Conservation (phyloP, 2,113 vertebrate species). For the Megaleporinus macrocephalus region DNA sequence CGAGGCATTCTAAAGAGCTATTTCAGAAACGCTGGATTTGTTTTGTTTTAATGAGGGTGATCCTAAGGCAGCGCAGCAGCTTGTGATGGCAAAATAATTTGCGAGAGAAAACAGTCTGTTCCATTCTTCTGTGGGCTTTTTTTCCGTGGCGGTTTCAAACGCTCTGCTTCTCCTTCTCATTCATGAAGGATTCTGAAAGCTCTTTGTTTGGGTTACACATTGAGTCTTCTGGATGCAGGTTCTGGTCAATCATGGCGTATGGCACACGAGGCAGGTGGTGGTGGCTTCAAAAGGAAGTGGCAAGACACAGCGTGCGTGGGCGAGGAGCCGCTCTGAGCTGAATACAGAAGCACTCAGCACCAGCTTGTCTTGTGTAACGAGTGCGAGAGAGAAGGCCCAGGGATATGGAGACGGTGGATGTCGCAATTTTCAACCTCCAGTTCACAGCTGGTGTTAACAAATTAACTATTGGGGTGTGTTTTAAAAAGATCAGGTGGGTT, state of each 20-base stretch:
- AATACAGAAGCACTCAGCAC: conserved; percentile 32
- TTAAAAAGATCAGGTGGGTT: background rate
- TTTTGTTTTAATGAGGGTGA: conserved; percentile 19
- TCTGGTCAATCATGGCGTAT: conserved; percentile 16
- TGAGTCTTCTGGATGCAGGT: conserved; percentile 10
- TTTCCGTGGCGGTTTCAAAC: background rate
- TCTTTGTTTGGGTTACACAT: conserved; percentile 7
- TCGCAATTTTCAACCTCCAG: conserved; percentile 11
- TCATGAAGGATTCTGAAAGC: background rate
- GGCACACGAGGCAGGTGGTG: conserved; percentile 28
- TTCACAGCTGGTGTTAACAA: conserved; percentile 25
- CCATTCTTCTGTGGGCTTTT: background rate
- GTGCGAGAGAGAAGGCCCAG: background rate
- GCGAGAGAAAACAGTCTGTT: background rate
- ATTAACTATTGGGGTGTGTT: conserved; percentile 8
- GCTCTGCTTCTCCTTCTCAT: background rate
- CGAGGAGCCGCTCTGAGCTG: conserved; percentile 23
- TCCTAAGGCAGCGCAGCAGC: conserved; percentile 3
- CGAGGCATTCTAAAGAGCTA: conserved; percentile 40
- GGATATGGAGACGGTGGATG: conserved; percentile 30
- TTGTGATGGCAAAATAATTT: conserved; percentile 2
- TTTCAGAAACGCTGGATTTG: conserved; percentile 4
- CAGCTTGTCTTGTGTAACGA: conserved; percentile 36
- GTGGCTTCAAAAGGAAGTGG: conserved; percentile 30
- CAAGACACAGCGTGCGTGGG: conserved; percentile 14